These are phyloP conservation scores for Scaptomyza polygonia DNA, from an alignment of 2,888 invertebrate species.

Conservation along the genomic window DNA sequence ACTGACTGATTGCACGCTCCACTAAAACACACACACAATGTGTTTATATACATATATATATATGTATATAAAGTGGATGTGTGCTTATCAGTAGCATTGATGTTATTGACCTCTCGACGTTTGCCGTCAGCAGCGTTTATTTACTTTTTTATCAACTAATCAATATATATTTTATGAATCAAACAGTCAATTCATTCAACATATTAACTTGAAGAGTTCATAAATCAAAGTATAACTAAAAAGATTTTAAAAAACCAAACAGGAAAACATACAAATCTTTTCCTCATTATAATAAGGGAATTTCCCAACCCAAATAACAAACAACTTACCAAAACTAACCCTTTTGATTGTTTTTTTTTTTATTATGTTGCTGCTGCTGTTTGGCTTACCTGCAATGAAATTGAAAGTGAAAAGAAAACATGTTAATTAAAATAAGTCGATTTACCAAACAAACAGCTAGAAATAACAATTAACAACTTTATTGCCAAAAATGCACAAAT, in stretches of 20 bases:
- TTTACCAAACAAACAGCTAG: slow-evolving; percentile 2
- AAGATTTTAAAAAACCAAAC: too few relatives aligned
- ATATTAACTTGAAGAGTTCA: too few relatives aligned
- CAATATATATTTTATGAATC: slow-evolving; percentile 30
- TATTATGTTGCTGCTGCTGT: neutral
- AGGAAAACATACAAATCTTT: too few relatives aligned
- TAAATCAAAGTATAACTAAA: too few relatives aligned
- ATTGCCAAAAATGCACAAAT: slow-evolving; percentile 60
- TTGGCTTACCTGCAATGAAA: slow-evolving; percentile 67
- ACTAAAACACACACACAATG: slow-evolving; percentile 7
- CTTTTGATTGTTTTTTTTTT: slow-evolving; percentile 7
- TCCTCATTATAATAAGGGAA: too few relatives aligned
- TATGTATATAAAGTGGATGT: slow-evolving; percentile 2
- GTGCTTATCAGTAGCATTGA: slow-evolving; percentile 41
- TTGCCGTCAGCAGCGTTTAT: slow-evolving; percentile 8
- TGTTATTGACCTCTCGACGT: slow-evolving; percentile 61
- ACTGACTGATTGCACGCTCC: slow-evolving; percentile 37
- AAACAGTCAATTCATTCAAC: slow-evolving; percentile 15
- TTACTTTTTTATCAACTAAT: slow-evolving; percentile 44
- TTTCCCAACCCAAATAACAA: neutral
- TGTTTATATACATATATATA: neutral
- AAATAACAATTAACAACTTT: slow-evolving; percentile 64
- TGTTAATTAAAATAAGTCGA: slow-evolving; percentile 65
- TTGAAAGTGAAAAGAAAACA: slow-evolving; percentile 56
- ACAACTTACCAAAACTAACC: slow-evolving; percentile 24